phyloP scores from a whole-genome alignment of 2,888 invertebrate genomes.

The Hyppa rectilinea region DNA sequence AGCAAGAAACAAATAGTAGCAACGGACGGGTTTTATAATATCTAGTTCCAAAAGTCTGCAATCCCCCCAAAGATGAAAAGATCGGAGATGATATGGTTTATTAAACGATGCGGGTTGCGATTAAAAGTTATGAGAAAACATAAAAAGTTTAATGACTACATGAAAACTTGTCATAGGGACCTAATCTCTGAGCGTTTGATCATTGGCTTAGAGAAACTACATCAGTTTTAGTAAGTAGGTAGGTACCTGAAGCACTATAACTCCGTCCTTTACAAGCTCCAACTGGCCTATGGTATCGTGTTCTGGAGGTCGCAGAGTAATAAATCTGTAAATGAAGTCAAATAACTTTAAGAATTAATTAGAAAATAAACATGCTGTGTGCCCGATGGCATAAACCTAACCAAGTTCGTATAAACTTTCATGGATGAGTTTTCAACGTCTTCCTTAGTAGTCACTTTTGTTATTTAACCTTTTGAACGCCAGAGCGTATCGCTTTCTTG shows the following conservation, averaged over 20 bases:
- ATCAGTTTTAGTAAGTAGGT: neutral
- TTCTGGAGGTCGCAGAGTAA: constrained; percentile 85
- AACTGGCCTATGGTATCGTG: constrained; percentile 80
- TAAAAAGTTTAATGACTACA: neutral
- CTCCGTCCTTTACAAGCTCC: constrained; percentile 84
- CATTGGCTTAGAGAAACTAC: neutral
- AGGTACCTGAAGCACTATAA: constrained; percentile 87
- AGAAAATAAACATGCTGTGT: neutral
- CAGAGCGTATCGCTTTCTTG: too few species aligned
- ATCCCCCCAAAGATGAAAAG: neutral
- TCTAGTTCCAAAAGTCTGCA: neutral
- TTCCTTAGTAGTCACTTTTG: neutral
- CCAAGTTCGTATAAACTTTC: neutral
- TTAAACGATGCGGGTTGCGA: neutral
- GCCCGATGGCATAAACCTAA: neutral
- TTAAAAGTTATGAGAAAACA: neutral
- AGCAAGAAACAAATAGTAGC: constrained; percentile 1
- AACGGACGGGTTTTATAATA: neutral
- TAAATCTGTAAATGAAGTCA: constrained; percentile 80
- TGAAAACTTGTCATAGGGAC: neutral
- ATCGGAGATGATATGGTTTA: neutral
- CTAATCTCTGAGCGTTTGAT: neutral
- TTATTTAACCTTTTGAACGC: too few species aligned
- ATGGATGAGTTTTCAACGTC: neutral
- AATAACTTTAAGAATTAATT: neutral